Conservation (phyloP, 2,888 invertebrate species). For the Eristalis intricaria region DNA sequence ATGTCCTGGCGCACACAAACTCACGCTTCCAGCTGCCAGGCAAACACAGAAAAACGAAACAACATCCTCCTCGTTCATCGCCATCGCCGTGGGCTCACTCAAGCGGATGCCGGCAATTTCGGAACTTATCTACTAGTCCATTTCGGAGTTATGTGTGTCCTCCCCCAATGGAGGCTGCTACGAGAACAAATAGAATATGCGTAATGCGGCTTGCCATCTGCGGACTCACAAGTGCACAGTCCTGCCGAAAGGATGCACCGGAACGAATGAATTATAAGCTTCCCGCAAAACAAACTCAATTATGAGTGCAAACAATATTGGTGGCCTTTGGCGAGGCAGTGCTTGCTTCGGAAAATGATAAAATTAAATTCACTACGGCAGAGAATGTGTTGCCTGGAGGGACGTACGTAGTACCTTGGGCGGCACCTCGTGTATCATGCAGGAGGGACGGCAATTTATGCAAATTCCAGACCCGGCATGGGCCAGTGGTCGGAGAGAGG, state of each 20-base stretch:
- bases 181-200: conserved; percentile 33
- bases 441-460: background rate
- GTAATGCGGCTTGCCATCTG: conserved; percentile 1
- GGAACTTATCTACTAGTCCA: conserved; percentile 24
- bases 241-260: background rate
- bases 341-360: conserved; percentile 1
- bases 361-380: background rate
- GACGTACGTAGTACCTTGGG: no score
- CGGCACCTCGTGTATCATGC: no score
- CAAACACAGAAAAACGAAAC: background rate
- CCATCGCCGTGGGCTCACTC: conserved; percentile 3
- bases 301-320: conserved; percentile 20
- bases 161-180: background rate
- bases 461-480: background rate
- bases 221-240: background rate
- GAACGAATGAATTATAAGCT: conserved; percentile 23
- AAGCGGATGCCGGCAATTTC: conserved; percentile 37
- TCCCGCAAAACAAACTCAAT: conserved; percentile 12
- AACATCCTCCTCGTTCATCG: background rate
- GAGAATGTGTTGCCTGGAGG: no score
- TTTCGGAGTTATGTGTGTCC: background rate
- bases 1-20: background rate
- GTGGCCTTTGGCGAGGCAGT: conserved; percentile 5
- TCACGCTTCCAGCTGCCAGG: background rate
- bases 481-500: background rate